Evolutionary conservation across 2,888 invertebrate species (phyloP), one percentile per base, ranked within the genome.

Genomic region (Tinea semifulvella): DNA sequence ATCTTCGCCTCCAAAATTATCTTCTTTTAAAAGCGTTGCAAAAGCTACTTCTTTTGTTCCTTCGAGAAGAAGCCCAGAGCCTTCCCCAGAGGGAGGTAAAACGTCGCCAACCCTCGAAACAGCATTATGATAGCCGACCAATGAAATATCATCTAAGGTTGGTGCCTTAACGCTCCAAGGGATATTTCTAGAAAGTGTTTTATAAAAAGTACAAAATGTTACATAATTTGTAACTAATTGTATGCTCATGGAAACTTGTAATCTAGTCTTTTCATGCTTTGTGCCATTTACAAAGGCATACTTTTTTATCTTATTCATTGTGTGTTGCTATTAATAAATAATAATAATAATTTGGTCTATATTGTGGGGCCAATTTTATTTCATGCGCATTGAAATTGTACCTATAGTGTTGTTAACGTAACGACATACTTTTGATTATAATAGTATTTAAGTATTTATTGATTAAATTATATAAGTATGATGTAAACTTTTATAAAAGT

Each of bases 81-180:
- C 35, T 3, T 36, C 36, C 14, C 40, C 40, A 18, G 20, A 40
- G 8, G 5, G 10, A 3, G 66, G 55, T 50, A 71, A 66, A 57
- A 55, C 56, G 16, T 67, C 83, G 35, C 84, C 84, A 11, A 79
- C 86, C 8, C 69, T 87, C 55, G 87, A 87, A 76, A 87, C 87
- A 48, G 85, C 87, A 48, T 86, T 87, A 80, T 82, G 82, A 82
- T 81, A 61, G 16, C 18, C 18, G 16, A 18, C n/a, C 17, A n/a
- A n/a, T 18, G 35, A 2, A 2, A 11, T 11, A n/a, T n/a, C n/a
- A n/a, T n/a, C n/a, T 35, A 35, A 2, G 16, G 3, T 26, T 35
- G 35, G 35, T 35, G 35, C 36, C 8, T 18, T 17, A 18, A 18
- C 16, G 7, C 18, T 36, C 7, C 18, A n/a, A 6, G 4, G 10